Evolutionary conservation across 1,140 invertebrate genomes (phyloP), one percentile per base, ranked within the genome.

Genomic region (Achroia grisella): DNA sequence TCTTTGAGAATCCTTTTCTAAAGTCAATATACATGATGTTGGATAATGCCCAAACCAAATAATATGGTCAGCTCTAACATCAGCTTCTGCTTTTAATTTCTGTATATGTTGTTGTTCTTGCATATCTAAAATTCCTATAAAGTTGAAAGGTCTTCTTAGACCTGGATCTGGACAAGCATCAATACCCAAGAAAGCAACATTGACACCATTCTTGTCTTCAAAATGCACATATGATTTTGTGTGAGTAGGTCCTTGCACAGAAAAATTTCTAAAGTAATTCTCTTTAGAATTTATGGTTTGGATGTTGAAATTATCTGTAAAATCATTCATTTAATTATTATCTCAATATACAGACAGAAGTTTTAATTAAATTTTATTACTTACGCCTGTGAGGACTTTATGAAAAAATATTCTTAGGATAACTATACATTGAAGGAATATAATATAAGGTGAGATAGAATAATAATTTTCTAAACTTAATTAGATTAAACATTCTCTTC

Each of bases 251-350:
- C 95, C 95, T 88, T 96, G 93, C 31, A 93, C 87, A 48, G 95
- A 96, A 78, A 93, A 97, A 54, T 92, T 91, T 58, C 90, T 88
- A 69, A 90, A 97, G 73, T 90, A 95, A 81, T 97, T 97, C 54
- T 91, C 88, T 54, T 89, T 84, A 3, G 92, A 91, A 45, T 90
- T 86, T 40, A 90, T 69, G 56, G 89, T 86, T 36, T 90, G 87
- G 30, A 97, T 92, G 84, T 96, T 94, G 85, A 97, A 97, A 78
- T 96, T 95, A 90, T 98, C 95, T 97, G 86, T 27, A 92, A 90
- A 48, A 47, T 46, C 39, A 43, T 14, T 47, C 33, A 41, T 10
- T 29, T 49, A 45, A 28, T 17, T 32, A n/a, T 13, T 8, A 31
- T 10, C 41, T n/a, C n/a, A n/a, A n/a, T n/a, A n/a, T n/a, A n/a